Conservation (phyloP, 1,140 invertebrate genomes). For the Saccostrea echinata region DNA sequence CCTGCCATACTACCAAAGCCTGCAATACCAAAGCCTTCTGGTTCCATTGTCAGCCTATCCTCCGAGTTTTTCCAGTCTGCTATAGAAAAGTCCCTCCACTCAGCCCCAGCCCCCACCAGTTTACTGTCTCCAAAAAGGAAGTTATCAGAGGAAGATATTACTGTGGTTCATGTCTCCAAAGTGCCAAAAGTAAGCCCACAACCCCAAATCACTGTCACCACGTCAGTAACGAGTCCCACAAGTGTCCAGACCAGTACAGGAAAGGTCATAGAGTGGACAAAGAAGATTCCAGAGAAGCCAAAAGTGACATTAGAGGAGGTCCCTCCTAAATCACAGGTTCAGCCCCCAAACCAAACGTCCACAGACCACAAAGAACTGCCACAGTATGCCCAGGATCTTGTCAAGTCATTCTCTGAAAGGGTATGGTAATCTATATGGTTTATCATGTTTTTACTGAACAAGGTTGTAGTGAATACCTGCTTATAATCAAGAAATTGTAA, state of each 20-base stretch:
- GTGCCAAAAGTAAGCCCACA: neutral
- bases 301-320: neutral
- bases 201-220: neutral
- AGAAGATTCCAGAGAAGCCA: neutral
- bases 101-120: neutral
- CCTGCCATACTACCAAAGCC: slow-evolving; percentile 4
- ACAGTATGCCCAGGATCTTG: slow-evolving; percentile 1
- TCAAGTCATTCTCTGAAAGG: neutral
- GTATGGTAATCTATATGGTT: neutral
- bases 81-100: slow-evolving; percentile 51
- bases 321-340: neutral
- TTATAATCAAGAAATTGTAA: too few relatives aligned
- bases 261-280: neutral
- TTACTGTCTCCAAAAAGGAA: neutral
- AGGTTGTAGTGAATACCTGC: too few relatives aligned
- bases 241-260: neutral
- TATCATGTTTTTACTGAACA: too few relatives aligned
- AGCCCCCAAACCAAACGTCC: neutral
- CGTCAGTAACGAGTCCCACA: neutral
- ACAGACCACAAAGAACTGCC: neutral
- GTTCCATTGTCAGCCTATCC: slow-evolving; percentile 3
- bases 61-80: slow-evolving; percentile 55
- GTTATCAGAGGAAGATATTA: neutral
- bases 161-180: neutral
- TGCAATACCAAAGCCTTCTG: neutral